Base-by-base conservation (phyloP, 2,888 invertebrate species). In the Dexiosoma caninum region DNA sequence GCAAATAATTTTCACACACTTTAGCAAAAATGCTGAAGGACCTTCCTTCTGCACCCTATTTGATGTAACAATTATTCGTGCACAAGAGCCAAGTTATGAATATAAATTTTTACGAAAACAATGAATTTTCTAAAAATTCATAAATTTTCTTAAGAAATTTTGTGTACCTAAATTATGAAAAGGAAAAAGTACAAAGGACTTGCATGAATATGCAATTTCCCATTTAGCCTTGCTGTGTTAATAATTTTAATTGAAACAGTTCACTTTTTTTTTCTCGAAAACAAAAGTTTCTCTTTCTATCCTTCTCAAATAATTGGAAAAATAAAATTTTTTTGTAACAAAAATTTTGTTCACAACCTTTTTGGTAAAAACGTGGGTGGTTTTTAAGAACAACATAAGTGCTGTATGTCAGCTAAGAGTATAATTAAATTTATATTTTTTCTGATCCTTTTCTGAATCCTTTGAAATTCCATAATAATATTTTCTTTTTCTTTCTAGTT, bases 341-440 rank as follows among this genome's bases (percentile, higher is more conserved):
- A 12, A 14, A n/a, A n/a, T n/a, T n/a, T n/a, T n/a, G n/a, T n/a
- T n/a, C n/a, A n/a, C n/a, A n/a, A n/a, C n/a, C n/a, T n/a, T n/a
- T n/a, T n/a, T n/a, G n/a, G n/a, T n/a, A 35, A n/a, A 76, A 27
- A 51, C 67, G 57, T 78, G 78, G 78, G 78, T 78, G 78, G 78
- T 60, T 72, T 62, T 37, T 55, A 12, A 23, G 32, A 74, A 78
- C 27, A 77, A 49, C 32, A 77, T 46, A 30, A 77, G 70, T 59
- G 53, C 42, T 44, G 6, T 10, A 30, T 46, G 8, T 32, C 10
- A 49, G n/a, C n/a, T n/a, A n/a, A n/a, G n/a, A 49, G 23, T 49
- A 46, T 6, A 46, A 21, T 62, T 21, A 16, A n/a, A 21, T 21
- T n/a, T 46, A 1, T n/a, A n/a, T 27, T 44, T 16, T 23, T 55